Percentiles rank a stretch among this genome's conserved stretches.
Evolutionary conservation across 2,113 vertebrate genomes (phyloP).

Genomic region (Esox niger): DNA sequence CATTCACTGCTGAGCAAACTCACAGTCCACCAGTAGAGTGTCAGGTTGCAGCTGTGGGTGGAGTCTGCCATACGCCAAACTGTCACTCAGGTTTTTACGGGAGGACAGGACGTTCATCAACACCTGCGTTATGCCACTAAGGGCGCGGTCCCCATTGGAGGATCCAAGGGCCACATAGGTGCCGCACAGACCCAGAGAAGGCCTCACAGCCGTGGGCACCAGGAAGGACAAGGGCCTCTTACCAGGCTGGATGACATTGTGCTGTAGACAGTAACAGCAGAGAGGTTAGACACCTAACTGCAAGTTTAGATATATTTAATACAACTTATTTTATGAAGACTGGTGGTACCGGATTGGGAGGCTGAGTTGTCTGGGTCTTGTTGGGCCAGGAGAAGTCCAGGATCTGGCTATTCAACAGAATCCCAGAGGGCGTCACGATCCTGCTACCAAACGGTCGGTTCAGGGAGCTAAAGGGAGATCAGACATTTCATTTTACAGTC

Average conservation of each 20-base stretch:
- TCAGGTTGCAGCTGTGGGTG: conserved; percentile 87
- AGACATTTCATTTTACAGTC: conserved; percentile 3
- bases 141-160: conserved; percentile 81
- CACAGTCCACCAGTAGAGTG: conserved; percentile 88
- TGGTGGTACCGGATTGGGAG: conserved; percentile 72
- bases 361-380: conserved; percentile 72
- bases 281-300: background rate
- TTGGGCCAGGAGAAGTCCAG: conserved; percentile 95
- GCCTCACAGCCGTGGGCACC: conserved; percentile 88
- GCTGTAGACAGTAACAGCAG: conserved; percentile 64
- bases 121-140: conserved; percentile 93
- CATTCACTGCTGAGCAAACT: conserved; percentile 66
- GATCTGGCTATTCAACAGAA: conserved; percentile 96
- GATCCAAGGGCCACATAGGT: conserved; percentile 89
- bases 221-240: conserved; percentile 92
- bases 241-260: conserved; percentile 79
- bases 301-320: too few relatives aligned
- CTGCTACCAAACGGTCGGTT: conserved; percentile 94
- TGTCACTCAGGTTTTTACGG: conserved; percentile 93
- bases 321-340: background rate
- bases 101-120: conserved; percentile 89
- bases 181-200: conserved; percentile 85
- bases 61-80: conserved; percentile 86
- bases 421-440: conserved; percentile 88
- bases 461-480: conserved; percentile 78